Percentiles rank a stretch among this genome's conserved stretches.
phyloP scores from a whole-genome alignment of 1,140 invertebrate species.

The Probaryconus sp. region DNA sequence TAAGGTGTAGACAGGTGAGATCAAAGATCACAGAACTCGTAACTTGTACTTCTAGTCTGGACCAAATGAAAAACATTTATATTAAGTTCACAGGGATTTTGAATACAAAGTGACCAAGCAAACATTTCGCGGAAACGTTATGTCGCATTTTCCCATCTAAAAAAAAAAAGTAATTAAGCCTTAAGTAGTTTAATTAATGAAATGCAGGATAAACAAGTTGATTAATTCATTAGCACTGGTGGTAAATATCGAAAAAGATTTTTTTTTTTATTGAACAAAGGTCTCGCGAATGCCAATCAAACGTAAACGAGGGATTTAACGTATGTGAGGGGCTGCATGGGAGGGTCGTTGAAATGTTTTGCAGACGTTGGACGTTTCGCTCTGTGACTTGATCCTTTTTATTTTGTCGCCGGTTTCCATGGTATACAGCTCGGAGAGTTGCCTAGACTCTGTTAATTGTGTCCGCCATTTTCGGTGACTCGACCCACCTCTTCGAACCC shows the following conservation, averaged over 20 bases:
- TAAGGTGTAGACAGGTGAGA: conserved; percentile 71
- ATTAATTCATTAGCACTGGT: conserved; percentile 35
- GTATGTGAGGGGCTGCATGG: conserved; percentile 36
- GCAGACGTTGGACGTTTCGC: conserved; percentile 57
- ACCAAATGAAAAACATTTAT: conserved; percentile 54
- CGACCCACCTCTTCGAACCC: conserved; percentile 68
- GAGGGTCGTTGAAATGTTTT: conserved; percentile 62
- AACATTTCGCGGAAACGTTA: background rate
- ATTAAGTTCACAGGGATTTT: too few relatives aligned
- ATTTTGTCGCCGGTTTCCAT: conserved; percentile 62
- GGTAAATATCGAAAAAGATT: conserved; percentile 45
- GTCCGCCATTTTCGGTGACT: conserved; percentile 78
- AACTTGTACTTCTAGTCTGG: conserved; percentile 69
- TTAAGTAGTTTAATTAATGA: conserved; percentile 25
- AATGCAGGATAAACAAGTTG: conserved; percentile 14
- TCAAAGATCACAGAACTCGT: conserved; percentile 68
- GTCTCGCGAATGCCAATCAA: conserved; percentile 68
- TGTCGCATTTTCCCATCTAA: background rate
- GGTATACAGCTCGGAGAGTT: conserved; percentile 61
- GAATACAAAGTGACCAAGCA: too few relatives aligned
- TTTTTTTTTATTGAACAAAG: conserved; percentile 57
- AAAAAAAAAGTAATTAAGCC: conserved; percentile 22
- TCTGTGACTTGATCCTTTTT: conserved; percentile 60
- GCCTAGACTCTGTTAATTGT: conserved; percentile 72
- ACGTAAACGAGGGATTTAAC: conserved; percentile 67